phyloP scores from a whole-genome alignment of 2,888 invertebrate species.

The Syrista parreyssii region DNA sequence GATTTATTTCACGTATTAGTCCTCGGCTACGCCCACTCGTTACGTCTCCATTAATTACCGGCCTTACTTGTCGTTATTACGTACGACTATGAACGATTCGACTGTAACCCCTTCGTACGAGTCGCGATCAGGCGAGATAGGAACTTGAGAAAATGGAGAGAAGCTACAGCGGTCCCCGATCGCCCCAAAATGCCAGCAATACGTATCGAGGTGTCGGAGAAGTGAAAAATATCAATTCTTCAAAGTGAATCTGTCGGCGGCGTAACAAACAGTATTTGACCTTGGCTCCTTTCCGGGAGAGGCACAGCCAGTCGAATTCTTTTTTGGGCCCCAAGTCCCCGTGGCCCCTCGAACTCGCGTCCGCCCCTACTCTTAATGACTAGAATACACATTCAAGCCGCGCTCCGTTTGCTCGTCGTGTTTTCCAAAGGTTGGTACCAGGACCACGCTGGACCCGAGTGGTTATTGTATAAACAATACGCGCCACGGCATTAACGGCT shows the following conservation, averaged over 20 bases:
- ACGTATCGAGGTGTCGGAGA: too few species aligned
- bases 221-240: background rate
- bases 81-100: background rate
- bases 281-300: background rate
- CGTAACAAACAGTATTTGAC: background rate
- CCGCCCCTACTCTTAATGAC: background rate
- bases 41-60: constrained; percentile 63
- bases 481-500: constrained; percentile 51
- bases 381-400: constrained; percentile 5
- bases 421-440: constrained; percentile 55
- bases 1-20: constrained; percentile 65
- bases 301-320: background rate
- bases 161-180: too few species aligned
- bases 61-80: constrained; percentile 7
- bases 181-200: too few species aligned
- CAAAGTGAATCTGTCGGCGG: background rate
- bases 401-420: constrained; percentile 28
- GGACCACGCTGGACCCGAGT: constrained; percentile 35
- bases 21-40: constrained; percentile 52
- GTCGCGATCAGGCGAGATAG: background rate
- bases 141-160: background rate
- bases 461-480: constrained; percentile 53
- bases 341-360: background rate
- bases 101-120: background rate
- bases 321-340: background rate